Evolutionary conservation across 2,888 invertebrate species (phyloP).

Genomic region (Tetanocera ferruginea): DNA sequence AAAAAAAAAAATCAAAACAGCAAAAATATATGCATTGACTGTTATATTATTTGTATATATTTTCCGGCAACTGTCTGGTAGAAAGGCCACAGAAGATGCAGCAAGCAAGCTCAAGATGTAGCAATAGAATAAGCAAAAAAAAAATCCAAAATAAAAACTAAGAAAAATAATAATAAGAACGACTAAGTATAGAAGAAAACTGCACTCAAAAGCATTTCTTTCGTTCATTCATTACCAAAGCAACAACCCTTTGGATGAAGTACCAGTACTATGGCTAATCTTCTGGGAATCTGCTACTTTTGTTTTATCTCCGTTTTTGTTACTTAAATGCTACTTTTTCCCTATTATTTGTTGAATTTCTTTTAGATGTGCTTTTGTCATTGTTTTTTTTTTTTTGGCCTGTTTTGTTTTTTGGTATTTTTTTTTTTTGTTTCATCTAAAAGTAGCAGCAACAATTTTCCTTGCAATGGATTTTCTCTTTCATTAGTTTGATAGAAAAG

Average conservation of each 20-base stretch:
- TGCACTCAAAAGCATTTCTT: conserved; percentile 27
- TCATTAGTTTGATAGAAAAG: conserved; percentile 56
- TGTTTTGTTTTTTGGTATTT: too few relatives aligned
- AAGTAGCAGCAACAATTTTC: neutral
- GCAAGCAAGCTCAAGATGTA: neutral
- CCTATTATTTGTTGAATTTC: neutral
- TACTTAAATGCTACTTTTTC: neutral
- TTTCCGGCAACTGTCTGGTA: too few relatives aligned
- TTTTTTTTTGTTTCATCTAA: neutral
- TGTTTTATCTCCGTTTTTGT: conserved; percentile 31
- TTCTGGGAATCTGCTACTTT: conserved; percentile 40
- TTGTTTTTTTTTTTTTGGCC: neutral
- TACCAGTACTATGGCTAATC: conserved; percentile 50
- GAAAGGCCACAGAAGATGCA: neutral
- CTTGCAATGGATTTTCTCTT: conserved; percentile 52
- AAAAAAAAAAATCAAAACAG: too few relatives aligned
- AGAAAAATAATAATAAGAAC: neutral
- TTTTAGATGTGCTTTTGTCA: neutral
- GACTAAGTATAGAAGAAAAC: conserved; percentile 12
- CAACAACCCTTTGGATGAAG: conserved; percentile 18
- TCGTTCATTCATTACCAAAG: conserved; percentile 24
- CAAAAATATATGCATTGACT: too few relatives aligned
- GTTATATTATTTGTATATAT: too few relatives aligned
- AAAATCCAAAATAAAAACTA: neutral
- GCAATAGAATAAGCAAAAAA: too few relatives aligned